These are phyloP conservation scores for Psettodes erumei DNA, from an alignment of 2,113 vertebrate species.

Conservation along the genomic window DNA sequence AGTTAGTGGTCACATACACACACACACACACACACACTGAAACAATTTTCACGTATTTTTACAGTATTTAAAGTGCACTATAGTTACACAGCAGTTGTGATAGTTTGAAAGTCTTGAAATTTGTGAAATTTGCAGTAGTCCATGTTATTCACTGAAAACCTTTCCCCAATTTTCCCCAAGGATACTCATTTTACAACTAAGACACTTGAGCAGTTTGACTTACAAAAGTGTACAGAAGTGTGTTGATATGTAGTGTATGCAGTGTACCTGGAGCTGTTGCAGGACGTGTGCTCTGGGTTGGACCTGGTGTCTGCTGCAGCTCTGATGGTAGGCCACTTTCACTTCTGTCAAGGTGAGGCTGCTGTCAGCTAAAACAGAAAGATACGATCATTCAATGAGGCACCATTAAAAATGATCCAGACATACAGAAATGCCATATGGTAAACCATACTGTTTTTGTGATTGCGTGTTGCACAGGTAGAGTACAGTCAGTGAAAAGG, in stretches of 20 bases:
- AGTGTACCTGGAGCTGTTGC: conserved; percentile 81
- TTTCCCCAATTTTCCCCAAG: no score
- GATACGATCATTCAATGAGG: conserved; percentile 51
- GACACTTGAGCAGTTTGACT: neutral
- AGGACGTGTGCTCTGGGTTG: conserved; percentile 73
- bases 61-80: no score
- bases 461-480: no score
- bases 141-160: neutral
- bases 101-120: neutral
- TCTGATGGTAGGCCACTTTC: conserved; percentile 77
- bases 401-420: conserved; percentile 47
- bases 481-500: conserved; percentile 54
- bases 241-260: neutral
- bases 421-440: conserved; percentile 48
- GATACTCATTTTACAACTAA: no score
- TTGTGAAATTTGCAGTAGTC: neutral
- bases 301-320: conserved; percentile 80
- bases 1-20: neutral
- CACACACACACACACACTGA: neutral
- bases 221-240: neutral
- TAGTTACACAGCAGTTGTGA: neutral
- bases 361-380: conserved; percentile 75
- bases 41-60: no score
- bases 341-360: conserved; percentile 77
- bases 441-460: conserved; percentile 35